Evolutionary conservation across 2,113 vertebrate genomes (phyloP).

Genomic region (Solenodon paradoxus): DNA sequence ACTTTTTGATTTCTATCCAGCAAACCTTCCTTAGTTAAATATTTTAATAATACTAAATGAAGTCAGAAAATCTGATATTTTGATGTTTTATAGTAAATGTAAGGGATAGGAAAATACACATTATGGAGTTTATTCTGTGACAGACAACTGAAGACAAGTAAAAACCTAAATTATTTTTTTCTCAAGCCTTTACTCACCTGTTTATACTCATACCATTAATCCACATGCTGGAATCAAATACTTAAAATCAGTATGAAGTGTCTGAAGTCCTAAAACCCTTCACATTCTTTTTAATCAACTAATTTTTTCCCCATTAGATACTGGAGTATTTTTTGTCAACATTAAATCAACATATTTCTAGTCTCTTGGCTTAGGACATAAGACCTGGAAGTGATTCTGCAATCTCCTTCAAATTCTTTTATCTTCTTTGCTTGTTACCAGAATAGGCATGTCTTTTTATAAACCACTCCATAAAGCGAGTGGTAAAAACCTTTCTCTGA

Average conservation of each 20-base stretch:
- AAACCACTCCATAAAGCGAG: neutral
- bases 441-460: slow-evolving; percentile 32
- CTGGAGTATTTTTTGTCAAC: slow-evolving; percentile 40
- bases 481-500: neutral
- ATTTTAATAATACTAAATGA: slow-evolving; percentile 37
- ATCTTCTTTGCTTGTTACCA: slow-evolving; percentile 44
- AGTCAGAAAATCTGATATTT: neutral
- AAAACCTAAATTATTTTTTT: slow-evolving; percentile 21
- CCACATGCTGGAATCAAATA: slow-evolving; percentile 44
- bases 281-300: slow-evolving; percentile 58
- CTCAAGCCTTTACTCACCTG: slow-evolving; percentile 34
- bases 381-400: slow-evolving; percentile 29
- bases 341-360: slow-evolving; percentile 48
- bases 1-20: neutral
- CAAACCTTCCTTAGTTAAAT: slow-evolving; percentile 5
- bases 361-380: slow-evolving; percentile 46
- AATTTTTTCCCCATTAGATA: slow-evolving; percentile 41
- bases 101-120: slow-evolving; percentile 1
- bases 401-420: slow-evolving; percentile 42
- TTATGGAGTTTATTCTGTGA: slow-evolving; percentile 49
- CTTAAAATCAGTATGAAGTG: slow-evolving; percentile 61
- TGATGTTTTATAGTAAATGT: slow-evolving; percentile 22
- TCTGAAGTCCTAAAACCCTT: slow-evolving; percentile 64
- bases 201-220: slow-evolving; percentile 58
- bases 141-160: neutral